Conservation (phyloP, 2,113 vertebrate species). For the Heptranchias perlo region DNA sequence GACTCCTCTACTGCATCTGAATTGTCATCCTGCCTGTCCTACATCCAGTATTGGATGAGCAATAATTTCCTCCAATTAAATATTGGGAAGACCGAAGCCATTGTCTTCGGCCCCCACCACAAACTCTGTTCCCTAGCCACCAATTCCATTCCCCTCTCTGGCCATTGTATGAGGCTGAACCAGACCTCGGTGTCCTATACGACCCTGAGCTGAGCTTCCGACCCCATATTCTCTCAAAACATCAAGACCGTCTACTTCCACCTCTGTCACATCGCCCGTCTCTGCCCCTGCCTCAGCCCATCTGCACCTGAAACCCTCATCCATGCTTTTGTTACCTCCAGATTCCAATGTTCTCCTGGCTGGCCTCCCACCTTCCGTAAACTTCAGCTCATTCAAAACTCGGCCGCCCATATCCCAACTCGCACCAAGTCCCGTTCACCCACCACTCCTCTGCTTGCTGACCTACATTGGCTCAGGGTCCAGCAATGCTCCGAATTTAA, state of each 20-base stretch:
- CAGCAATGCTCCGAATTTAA: background rate
- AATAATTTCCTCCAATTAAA: background rate
- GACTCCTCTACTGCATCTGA: background rate
- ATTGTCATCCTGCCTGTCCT: background rate
- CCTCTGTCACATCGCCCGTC: background rate
- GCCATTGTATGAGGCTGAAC: background rate
- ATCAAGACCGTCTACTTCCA: background rate
- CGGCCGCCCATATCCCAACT: background rate
- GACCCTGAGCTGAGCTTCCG: background rate
- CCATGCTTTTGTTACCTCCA: background rate
- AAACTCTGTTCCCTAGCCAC: background rate
- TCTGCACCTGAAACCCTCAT: background rate
- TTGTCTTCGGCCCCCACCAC: background rate
- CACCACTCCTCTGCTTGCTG: background rate
- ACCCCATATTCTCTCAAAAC: background rate
- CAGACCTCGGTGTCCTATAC: background rate
- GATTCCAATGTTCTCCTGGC: background rate
- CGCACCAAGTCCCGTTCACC: background rate
- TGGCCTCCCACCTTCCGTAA: background rate
- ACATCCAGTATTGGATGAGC: background rate
- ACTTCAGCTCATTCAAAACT: background rate
- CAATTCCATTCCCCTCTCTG: background rate
- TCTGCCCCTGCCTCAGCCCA: background rate
- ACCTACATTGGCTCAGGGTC: background rate
- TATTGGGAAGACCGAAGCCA: background rate